These are phyloP conservation scores for Agonopterix arenella DNA, from an alignment of 2,888 invertebrate genomes.

Conservation along the genomic window DNA sequence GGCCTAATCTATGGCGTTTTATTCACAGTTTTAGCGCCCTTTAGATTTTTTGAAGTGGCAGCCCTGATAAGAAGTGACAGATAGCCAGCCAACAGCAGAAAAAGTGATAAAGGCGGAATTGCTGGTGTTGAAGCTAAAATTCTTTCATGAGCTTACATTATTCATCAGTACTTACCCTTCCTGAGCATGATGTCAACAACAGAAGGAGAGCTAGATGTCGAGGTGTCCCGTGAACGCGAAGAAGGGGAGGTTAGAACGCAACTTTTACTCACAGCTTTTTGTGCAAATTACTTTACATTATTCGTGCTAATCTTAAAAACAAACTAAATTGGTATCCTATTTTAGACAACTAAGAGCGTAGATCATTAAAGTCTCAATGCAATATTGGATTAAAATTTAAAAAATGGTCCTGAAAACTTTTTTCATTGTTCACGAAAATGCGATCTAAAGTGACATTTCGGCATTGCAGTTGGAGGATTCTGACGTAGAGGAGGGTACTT, in stretches of 20 bases:
- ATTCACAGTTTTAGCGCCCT: too few species aligned
- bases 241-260: constrained; percentile 80
- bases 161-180: constrained; percentile 20
- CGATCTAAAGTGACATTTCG: constrained; percentile 12
- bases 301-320: background rate
- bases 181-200: constrained; percentile 71
- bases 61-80: background rate
- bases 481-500: constrained; percentile 72
- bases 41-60: too few species aligned
- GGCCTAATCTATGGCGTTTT: too few species aligned
- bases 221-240: constrained; percentile 78
- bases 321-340: background rate
- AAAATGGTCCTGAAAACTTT: background rate
- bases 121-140: constrained; percentile 34
- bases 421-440: background rate
- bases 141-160: constrained; percentile 47
- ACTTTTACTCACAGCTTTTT: constrained; percentile 22
- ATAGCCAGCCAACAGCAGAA: background rate
- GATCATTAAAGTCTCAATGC: background rate
- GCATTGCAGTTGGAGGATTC: constrained; percentile 58
- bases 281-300: background rate
- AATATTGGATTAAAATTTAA: too few species aligned
- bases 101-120: constrained; percentile 39
- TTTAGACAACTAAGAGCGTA: background rate
- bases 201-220: constrained; percentile 77